These are phyloP conservation scores for Pseudotriccus pelzelni DNA, from an alignment of 2,797 vertebrate genomes.

Conservation along the genomic window DNA sequence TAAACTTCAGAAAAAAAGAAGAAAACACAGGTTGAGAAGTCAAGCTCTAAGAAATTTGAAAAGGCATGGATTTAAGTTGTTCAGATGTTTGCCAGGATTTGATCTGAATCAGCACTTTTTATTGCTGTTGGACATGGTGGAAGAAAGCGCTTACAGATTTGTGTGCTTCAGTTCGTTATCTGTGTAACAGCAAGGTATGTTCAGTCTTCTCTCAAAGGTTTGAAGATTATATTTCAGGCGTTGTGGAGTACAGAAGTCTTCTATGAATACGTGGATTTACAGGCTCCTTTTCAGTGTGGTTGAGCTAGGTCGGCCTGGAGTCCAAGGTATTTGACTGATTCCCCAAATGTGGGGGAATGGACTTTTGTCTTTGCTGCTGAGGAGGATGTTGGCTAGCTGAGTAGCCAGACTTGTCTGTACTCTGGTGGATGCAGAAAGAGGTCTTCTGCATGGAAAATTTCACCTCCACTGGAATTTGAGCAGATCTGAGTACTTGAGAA, in stretches of 20 bases:
- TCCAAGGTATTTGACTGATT: neutral
- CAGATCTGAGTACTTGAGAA: neutral
- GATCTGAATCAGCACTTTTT: neutral
- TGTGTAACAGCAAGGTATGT: neutral
- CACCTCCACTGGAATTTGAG: neutral
- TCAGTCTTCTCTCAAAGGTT: neutral
- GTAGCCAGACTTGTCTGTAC: neutral
- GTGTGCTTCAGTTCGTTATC: neutral
- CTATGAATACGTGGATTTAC: neutral
- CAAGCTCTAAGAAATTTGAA: neutral
- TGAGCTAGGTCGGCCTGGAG: neutral
- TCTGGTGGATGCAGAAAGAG: neutral
- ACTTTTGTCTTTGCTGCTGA: neutral
- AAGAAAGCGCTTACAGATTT: neutral
- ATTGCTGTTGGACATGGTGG: accelerated
- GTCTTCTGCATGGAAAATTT: neutral
- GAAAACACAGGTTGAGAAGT: neutral
- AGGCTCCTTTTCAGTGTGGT: accelerated
- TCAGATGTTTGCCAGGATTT: neutral
- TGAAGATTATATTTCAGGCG: neutral
- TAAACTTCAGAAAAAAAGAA: neutral
- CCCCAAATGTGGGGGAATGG: neutral
- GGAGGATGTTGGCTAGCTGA: neutral
- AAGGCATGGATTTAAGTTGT: neutral
- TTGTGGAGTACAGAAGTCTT: neutral